These are phyloP conservation scores for Venustoraphidia nigricollis DNA, from an alignment of 2,888 invertebrate species.

Conservation along the genomic window DNA sequence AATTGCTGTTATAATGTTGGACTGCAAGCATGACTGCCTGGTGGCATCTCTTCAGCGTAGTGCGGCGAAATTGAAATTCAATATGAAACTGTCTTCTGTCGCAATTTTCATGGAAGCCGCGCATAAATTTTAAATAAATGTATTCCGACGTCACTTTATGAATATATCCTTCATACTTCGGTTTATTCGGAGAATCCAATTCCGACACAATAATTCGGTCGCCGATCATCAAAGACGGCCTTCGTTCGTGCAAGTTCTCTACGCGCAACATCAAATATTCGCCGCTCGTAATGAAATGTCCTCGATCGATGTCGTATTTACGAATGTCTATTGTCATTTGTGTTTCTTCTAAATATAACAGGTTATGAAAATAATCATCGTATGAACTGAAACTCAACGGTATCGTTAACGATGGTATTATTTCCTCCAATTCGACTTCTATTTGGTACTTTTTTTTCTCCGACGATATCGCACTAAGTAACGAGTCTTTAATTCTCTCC, in stretches of 20 bases:
- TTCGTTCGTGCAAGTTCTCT: conserved; percentile 67
- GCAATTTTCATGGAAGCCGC: conserved; percentile 57
- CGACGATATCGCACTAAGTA: conserved; percentile 21
- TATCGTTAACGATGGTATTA: conserved; percentile 36
- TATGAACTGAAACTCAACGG: conserved; percentile 42
- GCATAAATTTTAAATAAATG: conserved; percentile 60
- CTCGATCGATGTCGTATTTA: conserved; percentile 48
- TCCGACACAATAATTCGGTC: conserved; percentile 42
- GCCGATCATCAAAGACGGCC: conserved; percentile 71
- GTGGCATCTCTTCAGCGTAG: conserved; percentile 51
- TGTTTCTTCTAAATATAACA: conserved; percentile 73
- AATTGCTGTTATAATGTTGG: conserved; percentile 41
- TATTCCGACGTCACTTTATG: conserved; percentile 53
- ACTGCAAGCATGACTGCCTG: conserved; percentile 50
- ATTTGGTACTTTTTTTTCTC: conserved; percentile 26
- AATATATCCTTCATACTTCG: conserved; percentile 56
- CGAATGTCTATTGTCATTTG: conserved; percentile 46
- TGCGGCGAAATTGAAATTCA: conserved; percentile 50
- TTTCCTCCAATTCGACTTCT: conserved; percentile 28
- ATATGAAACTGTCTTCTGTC: conserved; percentile 62
- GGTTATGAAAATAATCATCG: conserved; percentile 48
- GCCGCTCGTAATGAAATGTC: conserved; percentile 42
- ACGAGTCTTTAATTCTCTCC: conserved; percentile 23
- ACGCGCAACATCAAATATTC: conserved; percentile 63
- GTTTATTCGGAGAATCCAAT: conserved; percentile 30